Conservation (phyloP, 2,888 invertebrate genomes). For the Tenthredo livida region DNA sequence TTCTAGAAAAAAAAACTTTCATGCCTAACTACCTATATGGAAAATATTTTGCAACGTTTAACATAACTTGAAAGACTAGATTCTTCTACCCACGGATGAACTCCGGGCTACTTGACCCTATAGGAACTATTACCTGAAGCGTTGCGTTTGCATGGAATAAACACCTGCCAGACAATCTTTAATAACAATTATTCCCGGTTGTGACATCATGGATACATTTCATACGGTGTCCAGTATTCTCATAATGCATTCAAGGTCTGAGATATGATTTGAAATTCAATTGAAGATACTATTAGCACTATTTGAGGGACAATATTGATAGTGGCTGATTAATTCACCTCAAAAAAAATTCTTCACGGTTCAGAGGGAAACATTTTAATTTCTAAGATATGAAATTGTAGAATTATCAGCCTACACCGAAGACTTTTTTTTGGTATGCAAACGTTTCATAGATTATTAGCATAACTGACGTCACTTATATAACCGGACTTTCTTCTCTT, state of each 20-base stretch:
- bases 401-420: neutral
- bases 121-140: neutral
- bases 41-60: neutral
- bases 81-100: neutral
- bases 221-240: neutral
- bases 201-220: neutral
- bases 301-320: neutral
- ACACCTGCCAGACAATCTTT: neutral
- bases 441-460: slow-evolving; percentile 12
- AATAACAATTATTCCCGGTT: neutral
- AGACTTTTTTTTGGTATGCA: slow-evolving; percentile 18
- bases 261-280: neutral
- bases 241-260: neutral
- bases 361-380: neutral
- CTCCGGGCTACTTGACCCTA: neutral
- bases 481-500: slow-evolving; percentile 31
- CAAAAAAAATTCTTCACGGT: neutral
- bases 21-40: neutral
- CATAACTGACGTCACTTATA: slow-evolving; percentile 8
- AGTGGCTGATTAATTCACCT: neutral
- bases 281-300: neutral
- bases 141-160: neutral
- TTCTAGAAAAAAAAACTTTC: neutral
- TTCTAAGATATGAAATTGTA: neutral
- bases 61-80: neutral